A percentile compares a stretch with the other conserved stretches of the same genome.
Conservation (phyloP, 2,797 vertebrate genomes). For the Microchirus variegatus region DNA sequence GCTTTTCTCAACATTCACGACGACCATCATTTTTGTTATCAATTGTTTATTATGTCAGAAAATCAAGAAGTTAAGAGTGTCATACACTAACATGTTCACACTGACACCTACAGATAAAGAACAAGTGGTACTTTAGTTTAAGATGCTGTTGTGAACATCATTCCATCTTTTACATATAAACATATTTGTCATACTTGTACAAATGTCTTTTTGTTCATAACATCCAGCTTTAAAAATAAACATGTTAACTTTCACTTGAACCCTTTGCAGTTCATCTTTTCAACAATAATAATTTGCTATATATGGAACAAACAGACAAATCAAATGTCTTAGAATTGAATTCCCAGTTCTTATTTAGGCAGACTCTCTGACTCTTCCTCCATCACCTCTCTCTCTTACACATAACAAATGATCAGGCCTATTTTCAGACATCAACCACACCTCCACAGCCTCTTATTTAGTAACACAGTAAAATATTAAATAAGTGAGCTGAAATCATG, state of each 20-base stretch:
- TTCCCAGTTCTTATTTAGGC: conserved; percentile 18
- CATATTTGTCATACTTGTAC: not conserved
- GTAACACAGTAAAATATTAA: conserved; percentile 12
- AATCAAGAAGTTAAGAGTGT: no score
- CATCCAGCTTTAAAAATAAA: no score
- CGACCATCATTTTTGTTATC: not conserved
- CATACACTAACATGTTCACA: no score
- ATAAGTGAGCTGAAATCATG: conserved; percentile 14
- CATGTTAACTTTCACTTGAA: no score
- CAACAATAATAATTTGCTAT: conserved; percentile 9
- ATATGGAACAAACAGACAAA: conserved; percentile 11
- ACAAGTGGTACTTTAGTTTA: not conserved
- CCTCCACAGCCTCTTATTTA: conserved; percentile 37
- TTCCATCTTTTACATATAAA: not conserved
- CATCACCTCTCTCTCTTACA: conserved; percentile 32
- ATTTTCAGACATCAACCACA: conserved; percentile 47
- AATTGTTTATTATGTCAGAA: no score
- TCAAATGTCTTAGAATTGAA: conserved; percentile 24
- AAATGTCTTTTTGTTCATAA: no score
- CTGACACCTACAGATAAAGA: not conserved
- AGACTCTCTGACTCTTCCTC: conserved; percentile 27
- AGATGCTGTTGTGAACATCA: not conserved
- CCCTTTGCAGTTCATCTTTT: not conserved
- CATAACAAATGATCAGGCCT: conserved; percentile 40
- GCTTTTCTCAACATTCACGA: not conserved